phyloP scores from a whole-genome alignment of 2,113 vertebrate species.

The Numida meleagris region DNA sequence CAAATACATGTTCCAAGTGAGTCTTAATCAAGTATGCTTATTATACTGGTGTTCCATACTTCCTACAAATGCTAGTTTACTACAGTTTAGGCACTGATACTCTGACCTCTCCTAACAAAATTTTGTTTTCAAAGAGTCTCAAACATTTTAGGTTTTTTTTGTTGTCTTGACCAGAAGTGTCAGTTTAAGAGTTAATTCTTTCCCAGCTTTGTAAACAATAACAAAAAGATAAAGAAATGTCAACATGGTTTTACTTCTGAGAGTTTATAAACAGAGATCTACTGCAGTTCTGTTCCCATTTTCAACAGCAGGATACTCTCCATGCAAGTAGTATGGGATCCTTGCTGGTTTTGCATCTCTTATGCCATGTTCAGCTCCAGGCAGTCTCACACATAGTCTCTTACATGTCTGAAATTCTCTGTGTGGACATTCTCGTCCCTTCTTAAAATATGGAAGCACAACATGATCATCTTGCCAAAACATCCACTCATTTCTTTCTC shows the following conservation, averaged over 20 bases:
- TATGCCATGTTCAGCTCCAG: not conserved
- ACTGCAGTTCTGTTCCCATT: not conserved
- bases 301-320: not conserved
- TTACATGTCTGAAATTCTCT: slow-evolving; percentile 7
- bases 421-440: not conserved
- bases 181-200: not conserved
- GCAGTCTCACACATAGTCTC: slow-evolving; percentile 7
- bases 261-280: fast-evolving
- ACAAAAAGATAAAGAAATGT: not conserved
- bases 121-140: fast-evolving
- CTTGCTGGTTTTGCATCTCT: not conserved
- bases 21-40: not conserved
- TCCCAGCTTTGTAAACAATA: fast-evolving
- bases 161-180: not conserved
- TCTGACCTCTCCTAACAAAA: not conserved
- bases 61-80: not conserved
- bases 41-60: fast-evolving
- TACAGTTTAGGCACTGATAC: not conserved
- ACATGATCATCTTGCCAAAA: not conserved
- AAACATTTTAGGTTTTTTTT: not conserved
- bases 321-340: fast-evolving
- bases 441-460: not conserved
- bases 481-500: not conserved
- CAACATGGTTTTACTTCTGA: not conserved
- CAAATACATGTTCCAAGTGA: not conserved